Percentiles rank a stretch among this genome's conserved stretches.
Evolutionary conservation across 2,797 vertebrate genomes (phyloP).

Genomic region (Anniella stebbinsi): DNA sequence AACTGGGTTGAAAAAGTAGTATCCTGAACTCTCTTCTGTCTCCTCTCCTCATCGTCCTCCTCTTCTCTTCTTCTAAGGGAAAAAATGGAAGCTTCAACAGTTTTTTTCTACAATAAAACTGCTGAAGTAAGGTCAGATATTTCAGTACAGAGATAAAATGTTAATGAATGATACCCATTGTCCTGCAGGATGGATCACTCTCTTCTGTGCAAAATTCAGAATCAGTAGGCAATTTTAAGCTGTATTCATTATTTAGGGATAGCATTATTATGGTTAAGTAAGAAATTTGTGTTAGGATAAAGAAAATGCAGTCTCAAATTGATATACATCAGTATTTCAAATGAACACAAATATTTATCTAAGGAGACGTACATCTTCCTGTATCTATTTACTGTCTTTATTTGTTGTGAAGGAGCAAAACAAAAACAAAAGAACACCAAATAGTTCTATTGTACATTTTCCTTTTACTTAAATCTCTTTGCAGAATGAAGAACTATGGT

Average conservation of each 20-base stretch:
- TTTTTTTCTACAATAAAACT: constrained; percentile 69
- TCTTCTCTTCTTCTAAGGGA: constrained; percentile 36
- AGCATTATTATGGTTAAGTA: constrained; percentile 73
- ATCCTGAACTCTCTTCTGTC: constrained; percentile 30
- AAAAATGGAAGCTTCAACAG: constrained; percentile 55
- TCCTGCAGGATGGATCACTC: constrained; percentile 56
- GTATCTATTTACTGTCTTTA: constrained; percentile 54
- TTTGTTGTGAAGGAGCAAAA: constrained; percentile 29
- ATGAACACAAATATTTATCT: constrained; percentile 26
- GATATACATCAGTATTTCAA: constrained; percentile 55
- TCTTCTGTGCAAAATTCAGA: constrained; percentile 62
- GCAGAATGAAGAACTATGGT: neutral
- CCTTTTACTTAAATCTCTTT: neutral
- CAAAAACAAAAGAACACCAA: constrained; percentile 8
- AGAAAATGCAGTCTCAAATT: constrained; percentile 64
- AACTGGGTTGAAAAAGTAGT: constrained; percentile 28
- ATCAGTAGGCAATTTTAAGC: constrained; percentile 69
- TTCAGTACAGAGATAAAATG: constrained; percentile 65
- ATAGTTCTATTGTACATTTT: constrained; percentile 22
- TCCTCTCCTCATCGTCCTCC: constrained; percentile 27
- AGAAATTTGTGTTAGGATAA: constrained; percentile 73
- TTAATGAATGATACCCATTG: constrained; percentile 63
- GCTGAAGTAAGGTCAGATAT: constrained; percentile 72
- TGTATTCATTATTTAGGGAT: constrained; percentile 65
- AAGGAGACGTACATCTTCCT: constrained; percentile 28